Base-by-base conservation (phyloP, 2,888 invertebrate species). In the Zootermopsis nevadensis region DNA sequence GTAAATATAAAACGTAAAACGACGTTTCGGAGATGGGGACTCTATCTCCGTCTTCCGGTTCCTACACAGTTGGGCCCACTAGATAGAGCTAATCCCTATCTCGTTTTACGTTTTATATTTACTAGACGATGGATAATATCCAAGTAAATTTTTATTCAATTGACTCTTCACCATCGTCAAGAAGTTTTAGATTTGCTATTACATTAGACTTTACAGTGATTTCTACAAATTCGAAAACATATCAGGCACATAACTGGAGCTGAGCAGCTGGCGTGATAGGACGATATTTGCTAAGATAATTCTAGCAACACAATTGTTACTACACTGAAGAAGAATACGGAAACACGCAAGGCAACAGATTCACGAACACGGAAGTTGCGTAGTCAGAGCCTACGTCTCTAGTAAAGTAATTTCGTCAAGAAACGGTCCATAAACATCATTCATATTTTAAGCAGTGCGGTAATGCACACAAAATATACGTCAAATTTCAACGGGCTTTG, bases 371-470 rank as follows among this genome's bases (percentile, higher is more conserved):
- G 48, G 8, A 48, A 27, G 6, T 27, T 10, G 60, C 15, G 27
- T 27, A 60, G 60, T 60, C n/a, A n/a, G 60, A 6, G 2, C 6
- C 8, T 60, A 60, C n/a, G n/a, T 60, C 27, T 60, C 27, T 60
- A 60, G n/a, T n/a, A 60, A 12, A 60, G 27, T 60, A 60, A 60
- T 60, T 60, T 60, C 60, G n/a, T 60, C n/a, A 60, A 8, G 60
- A 60, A 60, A 60, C 60, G n/a, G 60, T 60, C 8, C 60, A 27
- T 60, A 60, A 60, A 60, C 60, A 60, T 60, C 60, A 27, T 60
- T 60, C n/a, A 60, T n/a, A 60, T 27, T 10, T 27, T n/a, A 8
- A 8, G 15, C 60, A 6, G 15, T 48, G n/a, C n/a, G 48, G 48
- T 27, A 60, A 60, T n/a, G n/a, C n/a, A 60, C 60, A 60, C 60